These are phyloP conservation scores for Chlorodrepanis virens DNA, from an alignment of 2,113 vertebrate species.

Conservation along the genomic window DNA sequence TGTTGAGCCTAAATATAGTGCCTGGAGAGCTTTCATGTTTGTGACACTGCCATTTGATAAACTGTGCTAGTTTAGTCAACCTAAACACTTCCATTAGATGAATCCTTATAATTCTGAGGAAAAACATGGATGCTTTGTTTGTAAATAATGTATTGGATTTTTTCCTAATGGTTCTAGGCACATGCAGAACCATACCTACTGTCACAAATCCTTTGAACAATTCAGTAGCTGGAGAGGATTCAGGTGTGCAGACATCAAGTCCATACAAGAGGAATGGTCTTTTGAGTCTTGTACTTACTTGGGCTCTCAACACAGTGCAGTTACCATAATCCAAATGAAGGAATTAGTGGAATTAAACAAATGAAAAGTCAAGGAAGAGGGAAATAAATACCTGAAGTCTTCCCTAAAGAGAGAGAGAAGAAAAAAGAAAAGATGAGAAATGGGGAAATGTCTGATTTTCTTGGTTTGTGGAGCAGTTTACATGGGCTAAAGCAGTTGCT, in stretches of 20 bases:
- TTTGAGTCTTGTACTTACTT: not conserved
- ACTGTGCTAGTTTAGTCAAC: not conserved
- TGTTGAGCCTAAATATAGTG: not conserved
- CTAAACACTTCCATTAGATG: not conserved
- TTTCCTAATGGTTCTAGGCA: not conserved
- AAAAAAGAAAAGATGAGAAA: not conserved
- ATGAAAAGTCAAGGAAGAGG: not conserved
- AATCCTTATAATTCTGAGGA: not conserved
- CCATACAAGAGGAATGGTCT: not conserved
- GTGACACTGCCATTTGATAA: not conserved
- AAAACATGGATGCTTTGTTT: not conserved
- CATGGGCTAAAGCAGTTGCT: not conserved
- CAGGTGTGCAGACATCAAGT: not conserved
- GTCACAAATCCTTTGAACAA: not conserved
- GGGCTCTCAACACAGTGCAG: not conserved
- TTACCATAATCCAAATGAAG: not conserved
- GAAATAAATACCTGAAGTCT: not conserved
- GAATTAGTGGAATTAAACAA: not conserved
- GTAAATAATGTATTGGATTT: not conserved
- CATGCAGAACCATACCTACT: not conserved
- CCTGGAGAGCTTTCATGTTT: not conserved
- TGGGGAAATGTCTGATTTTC: fast-evolving
- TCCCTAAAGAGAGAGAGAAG: not conserved
- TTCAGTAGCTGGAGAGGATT: not conserved
- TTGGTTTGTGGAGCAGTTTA: not conserved